Conservation (phyloP, 2,113 vertebrate genomes). For the Ifrita kowaldi region DNA sequence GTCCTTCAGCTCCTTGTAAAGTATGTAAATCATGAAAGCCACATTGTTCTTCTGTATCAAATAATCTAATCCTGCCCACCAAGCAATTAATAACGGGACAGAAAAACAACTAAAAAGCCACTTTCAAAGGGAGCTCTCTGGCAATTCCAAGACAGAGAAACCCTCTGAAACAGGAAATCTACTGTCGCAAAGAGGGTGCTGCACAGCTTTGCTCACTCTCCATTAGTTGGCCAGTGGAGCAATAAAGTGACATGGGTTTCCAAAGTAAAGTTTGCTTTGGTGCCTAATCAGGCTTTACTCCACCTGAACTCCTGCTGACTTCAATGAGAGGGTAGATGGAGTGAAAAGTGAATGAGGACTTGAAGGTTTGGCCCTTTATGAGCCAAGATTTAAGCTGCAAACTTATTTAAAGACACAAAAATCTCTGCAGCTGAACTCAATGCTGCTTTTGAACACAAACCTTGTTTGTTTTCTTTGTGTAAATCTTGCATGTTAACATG, state of each 20-base stretch:
- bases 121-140: background rate
- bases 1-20: background rate
- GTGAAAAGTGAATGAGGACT: background rate
- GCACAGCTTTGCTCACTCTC: background rate
- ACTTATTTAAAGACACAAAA: conserved; percentile 19
- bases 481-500: conserved; percentile 32
- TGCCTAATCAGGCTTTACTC: conserved; percentile 33
- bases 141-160: background rate
- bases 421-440: conserved; percentile 16
- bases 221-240: background rate
- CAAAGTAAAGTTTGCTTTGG: conserved; percentile 55
- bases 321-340: background rate
- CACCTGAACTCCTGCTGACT: conserved; percentile 40
- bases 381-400: conserved; percentile 22
- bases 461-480: conserved; percentile 34
- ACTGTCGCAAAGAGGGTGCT: background rate
- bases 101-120: background rate
- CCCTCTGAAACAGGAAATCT: background rate
- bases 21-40: background rate
- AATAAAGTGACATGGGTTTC: background rate
- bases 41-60: background rate
- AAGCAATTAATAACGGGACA: background rate
- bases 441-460: conserved; percentile 1
- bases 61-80: background rate
- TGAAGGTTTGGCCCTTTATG: background rate